These are phyloP conservation scores for Rissa tridactyla DNA, from an alignment of 2,113 vertebrate species.

Conservation along the genomic window DNA sequence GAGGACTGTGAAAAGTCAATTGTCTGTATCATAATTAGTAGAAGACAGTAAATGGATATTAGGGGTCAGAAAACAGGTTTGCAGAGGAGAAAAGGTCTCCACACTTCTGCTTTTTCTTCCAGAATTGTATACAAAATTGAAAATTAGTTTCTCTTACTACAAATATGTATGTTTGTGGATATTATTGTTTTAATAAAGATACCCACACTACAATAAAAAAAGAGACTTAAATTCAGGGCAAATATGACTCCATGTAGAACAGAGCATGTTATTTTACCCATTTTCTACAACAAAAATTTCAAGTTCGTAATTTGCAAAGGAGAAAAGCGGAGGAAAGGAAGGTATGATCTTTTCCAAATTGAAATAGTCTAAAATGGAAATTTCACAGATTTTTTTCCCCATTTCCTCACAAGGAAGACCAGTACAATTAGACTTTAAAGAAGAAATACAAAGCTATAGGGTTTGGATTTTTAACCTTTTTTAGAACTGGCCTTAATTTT, in stretches of 20 bases:
- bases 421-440: background rate
- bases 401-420: background rate
- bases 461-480: background rate
- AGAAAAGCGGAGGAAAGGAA: background rate
- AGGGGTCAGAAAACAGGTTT: background rate
- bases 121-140: background rate
- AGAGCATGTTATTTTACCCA: background rate
- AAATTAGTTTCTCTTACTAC: background rate
- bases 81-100: background rate
- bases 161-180: background rate
- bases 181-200: background rate
- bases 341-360: background rate
- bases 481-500: background rate
- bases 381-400: background rate
- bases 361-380: background rate
- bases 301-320: background rate
- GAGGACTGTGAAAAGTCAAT: background rate
- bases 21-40: constrained; percentile 15
- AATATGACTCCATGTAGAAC: background rate
- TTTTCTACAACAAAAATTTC: background rate
- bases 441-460: background rate
- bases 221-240: background rate
- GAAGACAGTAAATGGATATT: background rate
- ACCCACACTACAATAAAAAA: background rate
- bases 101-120: background rate